Percentiles rank a stretch among this genome's conserved stretches.
Conservation (phyloP, 2,797 vertebrate genomes). For the Tangara arthus region DNA sequence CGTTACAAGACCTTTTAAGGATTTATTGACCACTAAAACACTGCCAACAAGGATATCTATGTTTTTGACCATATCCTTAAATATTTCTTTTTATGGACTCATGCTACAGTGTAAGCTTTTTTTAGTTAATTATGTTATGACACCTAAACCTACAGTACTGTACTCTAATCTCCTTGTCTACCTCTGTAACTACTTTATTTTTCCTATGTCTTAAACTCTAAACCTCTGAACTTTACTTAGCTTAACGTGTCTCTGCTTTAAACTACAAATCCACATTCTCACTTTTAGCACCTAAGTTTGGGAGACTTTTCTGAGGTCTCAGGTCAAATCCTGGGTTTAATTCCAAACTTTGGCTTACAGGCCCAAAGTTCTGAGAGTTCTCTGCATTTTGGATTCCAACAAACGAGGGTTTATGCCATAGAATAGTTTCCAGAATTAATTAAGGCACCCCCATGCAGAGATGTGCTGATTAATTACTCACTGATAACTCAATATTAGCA, state of each 20-base stretch:
- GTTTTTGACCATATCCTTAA: not conserved
- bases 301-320: not conserved
- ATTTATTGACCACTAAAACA: not conserved
- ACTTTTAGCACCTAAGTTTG: not conserved
- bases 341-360: not conserved
- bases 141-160: not conserved
- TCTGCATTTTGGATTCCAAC: not conserved
- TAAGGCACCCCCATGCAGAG: not conserved
- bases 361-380: not conserved
- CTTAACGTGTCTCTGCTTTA: not conserved
- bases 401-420: not conserved
- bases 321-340: not conserved
- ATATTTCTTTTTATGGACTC: not conserved
- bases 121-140: not conserved
- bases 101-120: not conserved
- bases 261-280: not conserved
- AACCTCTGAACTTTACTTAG: not conserved
- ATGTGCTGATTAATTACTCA: not conserved
- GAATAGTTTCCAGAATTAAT: not conserved
- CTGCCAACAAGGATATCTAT: not conserved
- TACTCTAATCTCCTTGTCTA: not conserved
- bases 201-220: not conserved
- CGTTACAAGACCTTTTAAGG: not conserved
- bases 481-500: not conserved
- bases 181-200: not conserved